Evolutionary conservation across 2,797 vertebrate genomes (phyloP), one percentile per base, ranked within the genome.

Genomic region (Gephyroberyx darwinii): DNA sequence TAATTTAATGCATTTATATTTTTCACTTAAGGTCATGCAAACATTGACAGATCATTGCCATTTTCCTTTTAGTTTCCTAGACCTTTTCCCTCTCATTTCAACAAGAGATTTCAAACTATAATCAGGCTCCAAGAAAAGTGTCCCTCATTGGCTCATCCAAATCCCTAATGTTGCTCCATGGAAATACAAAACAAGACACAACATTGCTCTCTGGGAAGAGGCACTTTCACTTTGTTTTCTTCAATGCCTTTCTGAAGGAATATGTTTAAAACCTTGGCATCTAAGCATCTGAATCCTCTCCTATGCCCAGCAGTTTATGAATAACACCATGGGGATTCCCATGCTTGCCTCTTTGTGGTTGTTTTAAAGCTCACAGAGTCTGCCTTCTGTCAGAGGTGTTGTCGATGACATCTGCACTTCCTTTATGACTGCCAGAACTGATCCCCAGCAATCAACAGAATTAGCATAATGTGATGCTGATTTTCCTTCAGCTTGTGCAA

Each of bases 401-500:
- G 65, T 65, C 8, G 37, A 48, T 64, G 58, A 74, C 72, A 78
- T 80, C 73, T 83, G 65, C 56, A 73, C 61, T 57, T 45, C 67
- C 20, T 84, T 83, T 75, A 81, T 68, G 68, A 68, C 57, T 31
- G 52, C 14, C 19, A 48, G 45, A 59, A 47, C 22, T 79, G 68
- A 74, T 73, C 67, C 7, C 6, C 53, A 39, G 65, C 51, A 68
- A 68, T 55, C 60, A 77, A 58, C 43, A 55, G 8, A 43, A 71
- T 86, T 69, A 71, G 31, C 71, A 58, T 66, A 63, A 74, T 74
- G 65, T 58, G 61, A 65, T 72, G 20, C 37, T 62, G 12, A 57
- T 63, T 66, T 68, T 62, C 4, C 47, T 37, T 33, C 33, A 48
- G 20, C 39, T 35, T 55, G 65, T 53, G 47, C 19, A 30, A 56